Evolutionary conservation across 30 jellyfish, hydroid and myxozoan genomes (phyloP).

Genomic region (Cassiopea andromeda): DNA sequence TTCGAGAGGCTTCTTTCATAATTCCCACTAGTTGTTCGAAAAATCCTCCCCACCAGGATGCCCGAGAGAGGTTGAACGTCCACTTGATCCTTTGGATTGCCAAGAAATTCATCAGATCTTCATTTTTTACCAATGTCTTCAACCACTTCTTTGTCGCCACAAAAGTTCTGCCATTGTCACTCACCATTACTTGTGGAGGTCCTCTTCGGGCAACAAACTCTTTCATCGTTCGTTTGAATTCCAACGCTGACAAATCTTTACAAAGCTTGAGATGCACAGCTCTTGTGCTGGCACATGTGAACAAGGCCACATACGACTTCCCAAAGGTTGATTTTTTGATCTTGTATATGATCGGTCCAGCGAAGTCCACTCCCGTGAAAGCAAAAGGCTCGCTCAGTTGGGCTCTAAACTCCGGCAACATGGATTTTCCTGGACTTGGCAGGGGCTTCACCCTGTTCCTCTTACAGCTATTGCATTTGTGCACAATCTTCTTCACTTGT

Average conservation of each 20-base stretch:
- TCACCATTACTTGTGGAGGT: conserved; percentile 37
- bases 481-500: conserved; percentile 22
- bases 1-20: conserved; percentile 32
- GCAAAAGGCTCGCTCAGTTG: conserved; percentile 29
- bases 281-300: conserved; percentile 32
- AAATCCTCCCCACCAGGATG: conserved; percentile 78
- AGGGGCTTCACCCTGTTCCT: conserved; percentile 15
- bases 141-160: conserved; percentile 43
- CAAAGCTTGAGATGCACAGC: conserved; percentile 44
- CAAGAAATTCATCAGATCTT: conserved; percentile 27
- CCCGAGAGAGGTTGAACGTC: conserved; percentile 46
- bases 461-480: conserved; percentile 12
- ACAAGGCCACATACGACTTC: conserved; percentile 37
- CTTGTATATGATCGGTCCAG: conserved; percentile 35
- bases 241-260: conserved; percentile 50
- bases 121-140: conserved; percentile 19
- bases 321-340: neutral
- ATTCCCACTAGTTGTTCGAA: conserved; percentile 43
- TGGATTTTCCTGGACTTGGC: conserved; percentile 8
- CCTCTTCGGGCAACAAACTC: conserved; percentile 49
- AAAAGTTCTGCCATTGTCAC: conserved; percentile 42
- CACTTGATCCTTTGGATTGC: conserved; percentile 40
- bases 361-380: conserved; percentile 32
- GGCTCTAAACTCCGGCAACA: conserved; percentile 11
- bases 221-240: conserved; percentile 38